Percentiles rank a stretch among this genome's conserved stretches.
These are phyloP conservation scores for Microcebus murinus DNA, from an alignment of 2,113 vertebrate genomes.

Conservation along the genomic window DNA sequence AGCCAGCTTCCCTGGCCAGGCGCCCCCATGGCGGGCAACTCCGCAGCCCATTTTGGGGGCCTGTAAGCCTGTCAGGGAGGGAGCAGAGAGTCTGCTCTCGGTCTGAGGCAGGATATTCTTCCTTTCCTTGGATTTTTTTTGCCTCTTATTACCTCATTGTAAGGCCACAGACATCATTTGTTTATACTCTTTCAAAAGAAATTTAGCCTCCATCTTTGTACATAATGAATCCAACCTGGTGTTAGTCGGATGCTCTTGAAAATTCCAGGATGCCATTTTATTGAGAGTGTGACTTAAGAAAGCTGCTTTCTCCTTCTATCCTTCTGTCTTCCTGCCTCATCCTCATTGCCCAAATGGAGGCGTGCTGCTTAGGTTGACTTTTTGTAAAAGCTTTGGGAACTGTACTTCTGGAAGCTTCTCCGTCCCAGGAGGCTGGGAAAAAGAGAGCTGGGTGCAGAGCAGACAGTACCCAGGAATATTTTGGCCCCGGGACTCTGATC, in stretches of 20 bases:
- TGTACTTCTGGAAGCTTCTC: background rate
- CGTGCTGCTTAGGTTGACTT: background rate
- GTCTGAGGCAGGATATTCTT: background rate
- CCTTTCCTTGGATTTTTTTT: background rate
- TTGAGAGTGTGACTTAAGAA: background rate
- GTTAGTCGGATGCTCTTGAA: background rate
- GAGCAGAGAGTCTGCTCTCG: background rate
- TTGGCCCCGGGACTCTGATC: background rate
- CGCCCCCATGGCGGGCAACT: rapidly evolving
- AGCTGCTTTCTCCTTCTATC: background rate
- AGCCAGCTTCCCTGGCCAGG: background rate
- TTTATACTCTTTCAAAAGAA: background rate
- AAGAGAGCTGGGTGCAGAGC: background rate
- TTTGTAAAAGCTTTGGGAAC: background rate
- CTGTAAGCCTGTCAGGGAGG: background rate
- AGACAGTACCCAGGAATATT: background rate
- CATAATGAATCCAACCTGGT: background rate
- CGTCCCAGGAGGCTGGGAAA: background rate
- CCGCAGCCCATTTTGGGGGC: background rate
- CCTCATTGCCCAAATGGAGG: background rate
- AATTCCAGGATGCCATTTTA: constrained; percentile 14
- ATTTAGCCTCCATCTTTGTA: background rate
- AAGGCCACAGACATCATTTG: background rate
- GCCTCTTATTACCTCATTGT: background rate
- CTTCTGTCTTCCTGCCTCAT: background rate